A percentile compares a stretch with the other conserved stretches of the same genome.
Conservation (phyloP, 2,888 invertebrate genomes). For the Ophonus ardosiacus region DNA sequence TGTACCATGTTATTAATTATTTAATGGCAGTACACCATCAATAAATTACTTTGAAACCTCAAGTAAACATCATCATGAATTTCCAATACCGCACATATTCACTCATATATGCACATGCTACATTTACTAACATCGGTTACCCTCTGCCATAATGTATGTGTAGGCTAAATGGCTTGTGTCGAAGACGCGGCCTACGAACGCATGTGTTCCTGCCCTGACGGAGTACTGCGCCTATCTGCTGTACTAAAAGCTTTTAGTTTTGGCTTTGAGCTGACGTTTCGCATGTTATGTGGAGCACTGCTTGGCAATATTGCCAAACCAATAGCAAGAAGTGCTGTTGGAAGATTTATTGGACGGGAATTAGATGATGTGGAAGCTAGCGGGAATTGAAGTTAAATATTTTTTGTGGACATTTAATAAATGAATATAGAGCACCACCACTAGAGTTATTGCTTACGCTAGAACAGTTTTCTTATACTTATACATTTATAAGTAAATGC, state of each 20-base stretch:
- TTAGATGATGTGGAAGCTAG: no score
- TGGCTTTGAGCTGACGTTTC: slow-evolving; percentile 6
- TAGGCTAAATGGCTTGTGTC: slow-evolving; percentile 13
- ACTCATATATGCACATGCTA: background rate
- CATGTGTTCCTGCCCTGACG: background rate
- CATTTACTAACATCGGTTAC: background rate
- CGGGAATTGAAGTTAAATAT: no score
- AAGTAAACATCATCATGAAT: background rate
- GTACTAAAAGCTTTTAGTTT: slow-evolving; percentile 33
- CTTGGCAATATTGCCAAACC: background rate
- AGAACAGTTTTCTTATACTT: no score
- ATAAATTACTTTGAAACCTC: background rate
- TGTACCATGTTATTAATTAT: background rate
- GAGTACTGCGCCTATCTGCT: slow-evolving; percentile 9
- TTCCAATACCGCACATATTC: background rate
- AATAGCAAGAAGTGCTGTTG: background rate
- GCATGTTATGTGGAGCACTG: background rate
- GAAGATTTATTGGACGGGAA: background rate
- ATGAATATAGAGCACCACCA: no score
- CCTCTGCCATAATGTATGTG: slow-evolving; percentile 7
- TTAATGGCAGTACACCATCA: background rate
- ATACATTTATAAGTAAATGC: no score
- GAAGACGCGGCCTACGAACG: slow-evolving; percentile 3
- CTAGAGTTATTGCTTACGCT: no score
- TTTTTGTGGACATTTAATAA: no score